A percentile compares a stretch with the other conserved stretches of the same genome.
phyloP scores from a whole-genome alignment of 2,888 invertebrate genomes.

The Ceratothoa steindachneri region DNA sequence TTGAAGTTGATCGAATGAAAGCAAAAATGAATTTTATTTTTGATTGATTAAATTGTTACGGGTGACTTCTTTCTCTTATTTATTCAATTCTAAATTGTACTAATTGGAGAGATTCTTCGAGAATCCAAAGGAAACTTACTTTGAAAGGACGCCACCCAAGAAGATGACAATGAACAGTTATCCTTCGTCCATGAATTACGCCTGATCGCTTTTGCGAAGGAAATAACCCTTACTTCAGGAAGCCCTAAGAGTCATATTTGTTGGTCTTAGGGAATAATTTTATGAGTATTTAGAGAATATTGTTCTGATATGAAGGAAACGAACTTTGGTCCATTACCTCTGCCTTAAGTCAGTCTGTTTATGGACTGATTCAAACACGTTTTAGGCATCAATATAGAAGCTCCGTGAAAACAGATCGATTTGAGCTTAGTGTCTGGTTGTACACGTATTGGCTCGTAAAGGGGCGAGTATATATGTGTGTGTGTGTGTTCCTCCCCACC shows the following conservation, averaged over 20 bases:
- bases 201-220: background rate
- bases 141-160: too few relatives aligned
- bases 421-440: background rate
- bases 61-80: background rate
- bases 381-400: background rate
- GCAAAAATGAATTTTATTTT: background rate
- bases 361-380: background rate
- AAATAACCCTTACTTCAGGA: background rate
- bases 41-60: slow-evolving; percentile 4
- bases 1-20: slow-evolving; percentile 10
- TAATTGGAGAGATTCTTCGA: too few relatives aligned
- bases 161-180: too few relatives aligned
- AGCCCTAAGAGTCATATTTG: background rate
- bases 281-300: slow-evolving; percentile 1
- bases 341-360: background rate
- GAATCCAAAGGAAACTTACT: too few relatives aligned
- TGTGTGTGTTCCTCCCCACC: background rate
- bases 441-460: background rate
- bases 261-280: background rate
- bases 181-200: background rate
- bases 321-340: slow-evolving; percentile 5
- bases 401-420: too few relatives aligned
- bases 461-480: background rate
- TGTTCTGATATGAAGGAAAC: background rate
- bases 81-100: background rate